A percentile compares a stretch with the other conserved stretches of the same genome.
phyloP scores from a whole-genome alignment of 2,797 vertebrate species.

The Gymnoscopelus braueri region DNA sequence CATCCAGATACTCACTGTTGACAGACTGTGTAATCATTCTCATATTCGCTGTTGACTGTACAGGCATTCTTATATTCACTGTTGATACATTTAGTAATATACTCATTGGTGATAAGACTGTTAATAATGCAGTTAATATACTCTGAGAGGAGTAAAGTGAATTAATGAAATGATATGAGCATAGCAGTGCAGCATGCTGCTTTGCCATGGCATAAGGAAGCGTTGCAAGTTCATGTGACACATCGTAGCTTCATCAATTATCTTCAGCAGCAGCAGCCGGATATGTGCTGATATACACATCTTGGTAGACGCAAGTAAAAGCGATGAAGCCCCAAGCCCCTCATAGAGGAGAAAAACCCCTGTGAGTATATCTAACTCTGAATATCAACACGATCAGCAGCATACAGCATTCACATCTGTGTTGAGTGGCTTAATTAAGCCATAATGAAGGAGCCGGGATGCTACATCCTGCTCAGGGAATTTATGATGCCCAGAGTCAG shows the following conservation, averaged over 20 bases:
- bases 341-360: slow-evolving; percentile 27
- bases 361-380: slow-evolving; percentile 47
- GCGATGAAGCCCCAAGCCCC: slow-evolving; percentile 20
- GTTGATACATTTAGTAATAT: neutral
- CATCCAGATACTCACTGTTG: too few species aligned
- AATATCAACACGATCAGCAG: slow-evolving; percentile 58
- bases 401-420: slow-evolving; percentile 52
- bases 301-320: slow-evolving; percentile 43
- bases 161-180: slow-evolving; percentile 47
- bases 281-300: slow-evolving; percentile 51
- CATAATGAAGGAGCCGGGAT: slow-evolving; percentile 54
- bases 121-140: neutral
- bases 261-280: slow-evolving; percentile 13
- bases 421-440: slow-evolving; percentile 71
- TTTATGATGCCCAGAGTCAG: slow-evolving; percentile 54
- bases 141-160: slow-evolving; percentile 23
- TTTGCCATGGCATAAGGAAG: slow-evolving; percentile 32
- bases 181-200: slow-evolving; percentile 25
- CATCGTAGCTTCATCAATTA: slow-evolving; percentile 37
- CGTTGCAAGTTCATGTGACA: slow-evolving; percentile 21
- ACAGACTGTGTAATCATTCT: too few species aligned
- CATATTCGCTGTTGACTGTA: too few species aligned
- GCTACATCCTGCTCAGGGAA: slow-evolving; percentile 52
- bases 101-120: neutral
- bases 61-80: too few species aligned